Evolutionary conservation across 2,888 invertebrate genomes (phyloP).

Genomic region (Megaustenia siamemsis): DNA sequence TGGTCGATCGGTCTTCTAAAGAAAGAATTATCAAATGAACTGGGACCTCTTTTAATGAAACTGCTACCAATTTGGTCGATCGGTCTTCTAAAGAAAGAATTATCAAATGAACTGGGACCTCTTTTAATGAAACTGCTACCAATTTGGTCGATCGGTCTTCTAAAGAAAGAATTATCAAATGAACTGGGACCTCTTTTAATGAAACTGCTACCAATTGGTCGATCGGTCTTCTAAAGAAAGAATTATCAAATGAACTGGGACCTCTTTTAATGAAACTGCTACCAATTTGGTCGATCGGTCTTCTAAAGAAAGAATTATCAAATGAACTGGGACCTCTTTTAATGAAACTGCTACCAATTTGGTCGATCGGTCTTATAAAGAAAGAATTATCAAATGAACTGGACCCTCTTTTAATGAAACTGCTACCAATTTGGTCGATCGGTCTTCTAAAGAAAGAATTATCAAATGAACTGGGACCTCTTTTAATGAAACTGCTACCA

Average conservation of each 20-base stretch:
- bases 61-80: background rate
- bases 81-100: background rate
- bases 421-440: background rate
- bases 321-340: background rate
- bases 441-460: background rate
- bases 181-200: background rate
- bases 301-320: background rate
- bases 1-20: background rate
- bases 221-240: background rate
- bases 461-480: background rate
- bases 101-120: background rate
- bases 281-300: background rate
- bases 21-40: background rate
- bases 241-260: background rate
- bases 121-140: no score
- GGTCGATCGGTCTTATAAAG: background rate
- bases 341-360: slow-evolving; percentile 16
- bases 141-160: no score
- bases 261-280: background rate
- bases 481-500: slow-evolving; percentile 17
- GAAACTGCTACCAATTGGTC: background rate
- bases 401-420: background rate
- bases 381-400: background rate
- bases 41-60: background rate
- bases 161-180: no score